Conservation (phyloP, 2,113 vertebrate species). For the Hippocampus guttulatus region DNA sequence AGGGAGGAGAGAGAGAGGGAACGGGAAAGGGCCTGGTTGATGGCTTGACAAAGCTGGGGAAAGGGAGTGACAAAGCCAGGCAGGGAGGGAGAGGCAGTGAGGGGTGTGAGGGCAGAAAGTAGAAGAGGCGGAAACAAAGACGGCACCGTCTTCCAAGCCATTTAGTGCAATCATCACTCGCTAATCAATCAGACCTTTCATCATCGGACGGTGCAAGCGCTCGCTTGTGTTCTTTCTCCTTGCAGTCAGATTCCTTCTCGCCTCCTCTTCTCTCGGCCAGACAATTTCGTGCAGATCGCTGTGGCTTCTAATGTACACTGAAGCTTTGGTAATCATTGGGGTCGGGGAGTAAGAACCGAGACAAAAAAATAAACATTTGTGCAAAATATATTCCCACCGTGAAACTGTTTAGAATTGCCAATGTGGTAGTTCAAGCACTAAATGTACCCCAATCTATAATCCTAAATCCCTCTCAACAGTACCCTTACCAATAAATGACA, state of each 20-base stretch:
- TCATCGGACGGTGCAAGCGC: constrained; percentile 70
- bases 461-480: neutral
- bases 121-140: constrained; percentile 63
- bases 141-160: constrained; percentile 76
- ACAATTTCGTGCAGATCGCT: constrained; percentile 44
- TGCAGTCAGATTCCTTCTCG: constrained; percentile 22
- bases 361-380: neutral
- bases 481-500: too few relatives aligned
- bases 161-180: constrained; percentile 80
- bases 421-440: too few relatives aligned
- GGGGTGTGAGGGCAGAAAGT: constrained; percentile 46
- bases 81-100: constrained; percentile 28
- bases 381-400: neutral
- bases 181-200: constrained; percentile 80
- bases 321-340: neutral
- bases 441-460: neutral
- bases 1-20: constrained; percentile 61
- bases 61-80: constrained; percentile 52
- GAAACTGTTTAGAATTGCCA: neutral
- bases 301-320: constrained; percentile 14
- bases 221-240: constrained; percentile 37
- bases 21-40: constrained; percentile 73
- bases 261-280: constrained; percentile 40
- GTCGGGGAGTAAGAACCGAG: neutral
- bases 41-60: constrained; percentile 77